Base-by-base conservation (phyloP, 2,797 vertebrate genomes). In the Furcifer pardalis region DNA sequence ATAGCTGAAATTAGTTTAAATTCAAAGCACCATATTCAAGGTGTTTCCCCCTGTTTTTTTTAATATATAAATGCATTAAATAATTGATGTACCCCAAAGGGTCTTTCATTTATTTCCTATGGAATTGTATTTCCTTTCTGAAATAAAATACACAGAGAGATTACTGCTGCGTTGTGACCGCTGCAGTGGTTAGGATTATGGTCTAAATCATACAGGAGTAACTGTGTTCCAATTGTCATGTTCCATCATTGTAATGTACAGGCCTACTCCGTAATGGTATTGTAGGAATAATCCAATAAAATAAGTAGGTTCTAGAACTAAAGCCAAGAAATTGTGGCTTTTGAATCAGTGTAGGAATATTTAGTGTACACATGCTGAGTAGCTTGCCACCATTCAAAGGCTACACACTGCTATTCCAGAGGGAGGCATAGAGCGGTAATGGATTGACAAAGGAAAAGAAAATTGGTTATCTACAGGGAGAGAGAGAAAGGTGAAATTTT, bases 171-270 rank as follows among this genome's bases (percentile, higher is more conserved):
- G 35, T 87, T 91, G 85, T 85, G 59, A 91, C 80, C 89, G 88
- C n/a, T 81, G 74, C 1, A 2, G 86, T 91, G 44, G 25, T 90
- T 82, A 78, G 69, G 84, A 87, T 89, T 91, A 72, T 52, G 86
- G 30, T 81, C 82, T 93, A 92, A 93, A 91, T 77, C 74, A 91
- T 86, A 77, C 66, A 84, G 87, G 87, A 89, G 84, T 62, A 92
- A 62, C 46, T 86, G 27, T 77, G 77, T 77, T 87, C 77, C 27
- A 89, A 60, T 82, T 87, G 82, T 79, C 83, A 52, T 89, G 82
- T 89, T 86, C 81, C 2, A 86, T 84, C 86, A 87, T 73, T 86
- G 40, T 82, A 93, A 65, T 62, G 19, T 86, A 89, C 83, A 89
- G 90, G 1, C 79, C n/a, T 89, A 63, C 66, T 86, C 8, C 84